A percentile compares a stretch with the other conserved stretches of the same genome.
These are phyloP conservation scores for Araneus ventricosus DNA, from an alignment of 1,140 invertebrate species.

Conservation along the genomic window DNA sequence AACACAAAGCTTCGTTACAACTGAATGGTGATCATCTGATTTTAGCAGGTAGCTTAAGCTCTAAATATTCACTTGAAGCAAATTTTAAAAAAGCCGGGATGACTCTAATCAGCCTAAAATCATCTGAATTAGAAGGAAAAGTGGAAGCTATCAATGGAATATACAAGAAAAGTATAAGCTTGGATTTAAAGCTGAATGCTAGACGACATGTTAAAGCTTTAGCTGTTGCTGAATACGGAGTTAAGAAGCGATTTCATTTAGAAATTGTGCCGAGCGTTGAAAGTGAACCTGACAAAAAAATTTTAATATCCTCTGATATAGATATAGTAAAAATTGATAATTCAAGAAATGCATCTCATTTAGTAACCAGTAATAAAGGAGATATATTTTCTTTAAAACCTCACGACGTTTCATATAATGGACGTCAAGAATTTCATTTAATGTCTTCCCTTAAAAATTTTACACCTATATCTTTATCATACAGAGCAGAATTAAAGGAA, in stretches of 20 bases:
- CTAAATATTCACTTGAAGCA: constrained; percentile 36
- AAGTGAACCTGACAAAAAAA: background rate
- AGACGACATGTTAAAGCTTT: constrained; percentile 24
- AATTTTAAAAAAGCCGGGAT: constrained; percentile 32
- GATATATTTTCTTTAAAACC: constrained; percentile 5
- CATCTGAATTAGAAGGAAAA: constrained; percentile 20
- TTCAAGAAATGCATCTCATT: background rate
- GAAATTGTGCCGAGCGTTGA: constrained; percentile 41
- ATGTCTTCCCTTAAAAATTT: background rate
- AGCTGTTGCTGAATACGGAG: background rate
- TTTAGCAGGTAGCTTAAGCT: background rate
- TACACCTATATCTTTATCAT: background rate
- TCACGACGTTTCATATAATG: background rate
- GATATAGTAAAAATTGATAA: background rate
- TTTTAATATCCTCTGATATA: background rate
- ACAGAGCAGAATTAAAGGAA: background rate
- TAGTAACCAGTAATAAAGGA: constrained; percentile 21
- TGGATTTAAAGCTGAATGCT: background rate
- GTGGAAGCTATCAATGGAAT: constrained; percentile 4
- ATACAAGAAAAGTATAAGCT: constrained; percentile 13
- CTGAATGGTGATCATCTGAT: background rate
- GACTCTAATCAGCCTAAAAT: constrained; percentile 13
- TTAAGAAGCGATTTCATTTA: constrained; percentile 4
- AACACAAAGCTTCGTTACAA: constrained; percentile 32
- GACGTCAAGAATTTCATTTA: background rate